Evolutionary conservation across 1,140 invertebrate genomes (phyloP), one percentile per base, ranked within the genome.

Genomic region (Sinella curviseta): DNA sequence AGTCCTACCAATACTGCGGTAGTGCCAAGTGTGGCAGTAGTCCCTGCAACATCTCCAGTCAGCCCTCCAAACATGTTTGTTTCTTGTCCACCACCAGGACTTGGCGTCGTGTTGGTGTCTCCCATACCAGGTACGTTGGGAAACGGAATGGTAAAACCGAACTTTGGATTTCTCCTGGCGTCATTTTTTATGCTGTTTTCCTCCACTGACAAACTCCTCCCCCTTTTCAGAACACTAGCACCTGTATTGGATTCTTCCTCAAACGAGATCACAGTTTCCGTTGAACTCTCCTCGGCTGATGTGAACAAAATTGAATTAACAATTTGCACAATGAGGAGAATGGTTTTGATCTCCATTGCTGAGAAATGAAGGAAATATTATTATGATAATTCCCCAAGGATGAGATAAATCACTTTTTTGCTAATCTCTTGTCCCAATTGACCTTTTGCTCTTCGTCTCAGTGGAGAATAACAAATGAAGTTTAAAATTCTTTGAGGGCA

Each of bases 71-170:
- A 70, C 2, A 70, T 33, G n/a, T 70, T 3, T 31, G 65, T 70
- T 8, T 70, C 65, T 31, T 24, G 65, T 4, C 12, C 24, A n/a
- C n/a, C n/a, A 48, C 8, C 8, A 31, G 65, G 65, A 30, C 65
- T n/a, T 4, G 65, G 65, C 2, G 65, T 70, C 14, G 65, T 14
- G 12, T 70, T 30, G 8, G 28, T 1, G 8, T 70, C 65, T 31
- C 26, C 30, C 26, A 33, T 70, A n/a, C 57, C 57, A 3, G 65
- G 65, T 33, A 70, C 31, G 31, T 70, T 70, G 1, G 65, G 65
- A n/a, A 70, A 33, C 12, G 65, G 65, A 70, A 70, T 70, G 26
- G 26, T 70, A 33, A 70, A 70, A 12, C 65, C 65, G 24, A 70
- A 70, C 31, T 70, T 70, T 3, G 65, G 65, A 70, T 70, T 70